phyloP scores from a whole-genome alignment of 2,113 vertebrate species.

The Cavia porcellus region DNA sequence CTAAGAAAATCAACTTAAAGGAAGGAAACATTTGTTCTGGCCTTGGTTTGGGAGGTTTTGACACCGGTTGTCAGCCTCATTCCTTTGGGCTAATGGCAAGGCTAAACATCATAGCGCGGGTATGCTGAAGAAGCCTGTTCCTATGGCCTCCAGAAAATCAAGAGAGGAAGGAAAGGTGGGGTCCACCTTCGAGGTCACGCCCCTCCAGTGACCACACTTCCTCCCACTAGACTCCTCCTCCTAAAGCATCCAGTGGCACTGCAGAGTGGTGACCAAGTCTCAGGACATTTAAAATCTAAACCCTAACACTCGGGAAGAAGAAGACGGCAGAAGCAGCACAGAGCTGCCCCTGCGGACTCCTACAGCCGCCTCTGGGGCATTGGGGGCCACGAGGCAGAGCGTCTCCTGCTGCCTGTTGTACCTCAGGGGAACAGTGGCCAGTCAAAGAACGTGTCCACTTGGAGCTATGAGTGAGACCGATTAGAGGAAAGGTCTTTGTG shows the following conservation, averaged over 20 bases:
- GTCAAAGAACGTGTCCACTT: not conserved
- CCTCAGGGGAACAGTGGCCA: not conserved
- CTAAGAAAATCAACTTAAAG: not conserved
- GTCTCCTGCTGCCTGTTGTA: not conserved
- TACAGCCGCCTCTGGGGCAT: not conserved
- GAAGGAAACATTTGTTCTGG: not conserved
- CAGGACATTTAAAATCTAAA: not conserved
- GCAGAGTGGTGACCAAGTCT: not conserved
- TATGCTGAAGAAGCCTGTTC: not conserved
- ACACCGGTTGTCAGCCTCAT: too few species aligned
- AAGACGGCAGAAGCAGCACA: rapidly evolving
- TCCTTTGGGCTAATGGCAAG: not conserved
- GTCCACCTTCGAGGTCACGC: not conserved
- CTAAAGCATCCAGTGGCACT: not conserved
- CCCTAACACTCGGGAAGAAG: not conserved
- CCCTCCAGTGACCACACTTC: not conserved
- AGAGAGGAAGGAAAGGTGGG: not conserved
- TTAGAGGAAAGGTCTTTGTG: not conserved
- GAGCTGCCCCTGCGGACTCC: rapidly evolving
- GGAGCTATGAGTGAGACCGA: not conserved
- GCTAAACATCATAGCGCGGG: too few species aligned
- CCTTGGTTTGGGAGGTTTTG: not conserved
- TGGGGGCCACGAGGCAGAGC: rapidly evolving
- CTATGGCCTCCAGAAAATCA: not conserved
- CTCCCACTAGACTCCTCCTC: not conserved